Evolutionary conservation across 2,797 vertebrate species (phyloP).

Genomic region (Coranthus polyacanthus): DNA sequence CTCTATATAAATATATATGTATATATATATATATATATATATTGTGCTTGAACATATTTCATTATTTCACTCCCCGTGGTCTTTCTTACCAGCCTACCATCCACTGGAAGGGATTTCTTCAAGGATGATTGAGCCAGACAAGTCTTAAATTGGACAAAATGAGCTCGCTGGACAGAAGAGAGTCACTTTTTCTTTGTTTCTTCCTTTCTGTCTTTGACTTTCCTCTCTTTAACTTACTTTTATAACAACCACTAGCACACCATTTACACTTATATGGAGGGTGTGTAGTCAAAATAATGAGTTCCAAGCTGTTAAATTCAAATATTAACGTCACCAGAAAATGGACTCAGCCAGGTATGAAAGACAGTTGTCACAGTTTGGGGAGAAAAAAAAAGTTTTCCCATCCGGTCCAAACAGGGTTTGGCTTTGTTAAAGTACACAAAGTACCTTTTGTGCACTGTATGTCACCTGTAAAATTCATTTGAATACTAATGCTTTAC

Average conservation of each 20-base stretch:
- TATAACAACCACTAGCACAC: not conserved
- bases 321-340: constrained; percentile 61
- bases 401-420: constrained; percentile 33
- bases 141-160: constrained; percentile 50
- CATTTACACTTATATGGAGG: constrained; percentile 26
- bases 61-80: constrained; percentile 24
- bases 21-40: constrained; percentile 19
- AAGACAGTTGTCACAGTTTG: constrained; percentile 49
- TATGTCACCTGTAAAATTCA: constrained; percentile 74
- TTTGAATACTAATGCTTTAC: constrained; percentile 66
- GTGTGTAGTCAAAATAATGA: constrained; percentile 64
- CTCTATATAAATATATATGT: no score
- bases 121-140: constrained; percentile 48
- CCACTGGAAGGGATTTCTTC: constrained; percentile 54
- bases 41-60: constrained; percentile 32
- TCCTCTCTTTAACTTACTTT: not conserved
- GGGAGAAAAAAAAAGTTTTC: constrained; percentile 28
- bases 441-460: constrained; percentile 69
- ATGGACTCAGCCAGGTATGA: constrained; percentile 68
- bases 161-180: constrained; percentile 32
- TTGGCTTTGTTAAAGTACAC: constrained; percentile 43
- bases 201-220: not conserved
- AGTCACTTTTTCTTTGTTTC: not conserved
- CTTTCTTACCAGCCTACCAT: constrained; percentile 21
- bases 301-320: constrained; percentile 60